phyloP scores from a whole-genome alignment of 2,797 vertebrate species.

The Eulemur mongoz region DNA sequence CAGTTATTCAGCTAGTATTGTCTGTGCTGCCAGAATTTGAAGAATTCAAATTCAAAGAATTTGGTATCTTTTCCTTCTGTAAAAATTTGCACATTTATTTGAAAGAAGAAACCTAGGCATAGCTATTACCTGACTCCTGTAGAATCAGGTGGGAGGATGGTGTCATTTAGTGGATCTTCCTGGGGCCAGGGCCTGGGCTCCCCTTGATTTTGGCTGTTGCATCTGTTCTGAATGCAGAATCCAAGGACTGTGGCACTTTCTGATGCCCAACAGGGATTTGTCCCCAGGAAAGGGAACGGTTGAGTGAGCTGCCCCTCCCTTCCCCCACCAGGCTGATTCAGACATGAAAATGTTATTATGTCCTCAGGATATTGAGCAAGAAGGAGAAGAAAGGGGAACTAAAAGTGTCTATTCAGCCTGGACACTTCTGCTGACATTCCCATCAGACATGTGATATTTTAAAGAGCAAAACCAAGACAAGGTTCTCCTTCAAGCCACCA shows the following conservation, averaged over 20 bases:
- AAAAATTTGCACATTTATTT: background rate
- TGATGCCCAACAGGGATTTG: constrained; percentile 19
- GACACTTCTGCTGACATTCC: constrained; percentile 75
- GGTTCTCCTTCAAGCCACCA: background rate
- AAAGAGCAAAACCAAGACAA: background rate
- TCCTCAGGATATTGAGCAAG: constrained; percentile 83
- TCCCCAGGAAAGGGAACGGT: background rate
- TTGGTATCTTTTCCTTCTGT: background rate
- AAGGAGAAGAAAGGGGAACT: constrained; percentile 78
- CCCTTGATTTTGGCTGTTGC: background rate
- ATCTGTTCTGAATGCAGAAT: background rate
- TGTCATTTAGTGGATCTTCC: background rate
- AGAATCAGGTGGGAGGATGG: constrained; percentile 37
- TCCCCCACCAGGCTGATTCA: background rate
- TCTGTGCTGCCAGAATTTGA: background rate
- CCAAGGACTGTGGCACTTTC: background rate
- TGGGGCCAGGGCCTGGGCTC: background rate
- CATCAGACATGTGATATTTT: constrained; percentile 55
- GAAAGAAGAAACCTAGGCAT: constrained; percentile 12
- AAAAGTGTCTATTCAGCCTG: constrained; percentile 68
- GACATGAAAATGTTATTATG: constrained; percentile 63
- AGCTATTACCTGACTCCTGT: constrained; percentile 72
- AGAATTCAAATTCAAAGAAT: too few species aligned
- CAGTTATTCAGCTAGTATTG: background rate
- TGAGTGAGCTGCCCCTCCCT: constrained; percentile 52